phyloP scores from a whole-genome alignment of 2,888 invertebrate genomes.

The Erebia epiphron region DNA sequence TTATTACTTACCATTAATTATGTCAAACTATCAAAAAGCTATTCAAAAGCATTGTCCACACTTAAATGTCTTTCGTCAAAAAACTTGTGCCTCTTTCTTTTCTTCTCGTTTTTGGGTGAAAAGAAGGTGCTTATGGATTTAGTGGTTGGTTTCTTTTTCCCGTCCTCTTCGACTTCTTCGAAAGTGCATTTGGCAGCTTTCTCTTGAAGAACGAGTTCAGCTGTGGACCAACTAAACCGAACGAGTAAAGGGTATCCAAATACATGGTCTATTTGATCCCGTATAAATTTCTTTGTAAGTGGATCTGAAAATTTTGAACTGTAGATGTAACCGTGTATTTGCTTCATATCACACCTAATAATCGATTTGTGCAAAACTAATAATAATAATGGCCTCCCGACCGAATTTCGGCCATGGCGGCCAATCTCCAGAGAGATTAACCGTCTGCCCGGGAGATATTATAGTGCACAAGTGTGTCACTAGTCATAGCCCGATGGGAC shows the following conservation, averaged over 20 bases:
- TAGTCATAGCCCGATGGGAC: no score
- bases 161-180: constrained; percentile 82
- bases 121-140: constrained; percentile 86
- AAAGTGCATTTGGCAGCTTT: constrained; percentile 88
- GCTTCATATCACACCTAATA: neutral
- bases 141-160: constrained; percentile 61
- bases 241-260: constrained; percentile 98
- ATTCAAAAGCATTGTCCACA: constrained; percentile 76
- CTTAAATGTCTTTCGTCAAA: constrained; percentile 86
- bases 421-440: no score
- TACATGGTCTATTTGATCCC: constrained; percentile 90
- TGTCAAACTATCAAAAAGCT: constrained; percentile 34
- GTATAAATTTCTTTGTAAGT: constrained; percentile 94
- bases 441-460: no score
- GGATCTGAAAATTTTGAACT: constrained; percentile 87
- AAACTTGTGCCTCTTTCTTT: constrained; percentile 84
- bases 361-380: neutral
- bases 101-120: constrained; percentile 57
- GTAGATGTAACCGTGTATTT: no score
- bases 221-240: constrained; percentile 99
- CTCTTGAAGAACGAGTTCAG: constrained; percentile 89
- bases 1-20: neutral
- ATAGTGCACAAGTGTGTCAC: no score
- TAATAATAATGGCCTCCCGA: no score
- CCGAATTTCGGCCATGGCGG: no score